phyloP scores from a whole-genome alignment of 2,113 vertebrate species.

The Cairina moschata region DNA sequence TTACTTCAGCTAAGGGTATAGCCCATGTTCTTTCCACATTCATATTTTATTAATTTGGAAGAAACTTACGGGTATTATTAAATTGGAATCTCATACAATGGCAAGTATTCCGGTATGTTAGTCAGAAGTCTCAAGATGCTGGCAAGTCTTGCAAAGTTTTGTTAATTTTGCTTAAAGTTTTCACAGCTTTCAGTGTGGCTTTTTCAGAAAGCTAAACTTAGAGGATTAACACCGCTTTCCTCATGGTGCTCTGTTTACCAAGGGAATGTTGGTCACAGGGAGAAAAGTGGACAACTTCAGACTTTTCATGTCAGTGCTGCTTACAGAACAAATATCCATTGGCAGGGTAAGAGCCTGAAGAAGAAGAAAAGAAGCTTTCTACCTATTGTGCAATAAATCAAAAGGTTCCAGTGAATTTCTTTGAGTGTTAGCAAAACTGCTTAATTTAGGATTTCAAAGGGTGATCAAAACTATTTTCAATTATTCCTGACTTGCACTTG shows the following conservation, averaged over 20 bases:
- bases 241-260: slow-evolving; percentile 24
- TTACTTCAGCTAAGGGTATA: neutral
- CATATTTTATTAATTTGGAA: neutral
- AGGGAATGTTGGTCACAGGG: slow-evolving; percentile 41
- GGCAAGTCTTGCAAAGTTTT: neutral
- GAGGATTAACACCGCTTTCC: neutral
- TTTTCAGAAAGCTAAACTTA: neutral
- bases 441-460: slow-evolving; percentile 59
- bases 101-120: neutral
- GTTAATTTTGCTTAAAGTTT: slow-evolving; percentile 12
- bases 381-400: slow-evolving; percentile 64
- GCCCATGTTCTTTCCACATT: neutral
- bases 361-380: slow-evolving; percentile 63
- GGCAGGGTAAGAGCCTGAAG: slow-evolving; percentile 35
- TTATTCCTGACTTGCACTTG: slow-evolving; percentile 61
- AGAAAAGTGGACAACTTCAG: slow-evolving; percentile 57
- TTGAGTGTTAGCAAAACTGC: slow-evolving; percentile 56
- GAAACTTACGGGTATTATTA: neutral
- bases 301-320: slow-evolving; percentile 51
- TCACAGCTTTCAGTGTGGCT: neutral
- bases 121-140: neutral
- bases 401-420: slow-evolving; percentile 59
- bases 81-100: neutral
- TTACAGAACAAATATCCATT: slow-evolving; percentile 64
- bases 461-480: slow-evolving; percentile 68